Percentiles rank a stretch among this genome's conserved stretches.
These are phyloP conservation scores for Lapara coniferarum DNA, from an alignment of 2,888 invertebrate species.

Conservation along the genomic window DNA sequence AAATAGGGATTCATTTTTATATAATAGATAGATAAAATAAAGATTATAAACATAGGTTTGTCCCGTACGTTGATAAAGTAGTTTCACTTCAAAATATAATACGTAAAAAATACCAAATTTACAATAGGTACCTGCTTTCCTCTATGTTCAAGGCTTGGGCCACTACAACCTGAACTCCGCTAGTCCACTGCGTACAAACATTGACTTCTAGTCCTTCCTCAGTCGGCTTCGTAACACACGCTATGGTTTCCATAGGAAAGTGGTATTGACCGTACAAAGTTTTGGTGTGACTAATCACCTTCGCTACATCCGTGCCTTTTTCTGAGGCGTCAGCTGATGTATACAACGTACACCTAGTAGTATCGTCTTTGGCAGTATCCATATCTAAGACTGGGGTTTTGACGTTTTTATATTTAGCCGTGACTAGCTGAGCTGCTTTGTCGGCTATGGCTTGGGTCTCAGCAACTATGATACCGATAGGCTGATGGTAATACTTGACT, in stretches of 20 bases:
- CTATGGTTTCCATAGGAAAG: slow-evolving; percentile 88
- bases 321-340: slow-evolving; percentile 45
- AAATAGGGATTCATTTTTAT: too few relatives aligned
- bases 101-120: slow-evolving; percentile 23
- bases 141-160: slow-evolving; percentile 81
- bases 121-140: slow-evolving; percentile 77
- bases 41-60: too few relatives aligned
- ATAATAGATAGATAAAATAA: too few relatives aligned
- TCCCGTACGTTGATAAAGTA: too few relatives aligned
- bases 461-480: slow-evolving; percentile 81
- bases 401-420: slow-evolving; percentile 75
- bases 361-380: slow-evolving; percentile 46
- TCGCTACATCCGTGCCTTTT: slow-evolving; percentile 61
- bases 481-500: slow-evolving; percentile 59
- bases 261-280: slow-evolving; percentile 86
- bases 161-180: slow-evolving; percentile 79
- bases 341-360: slow-evolving; percentile 41
- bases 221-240: slow-evolving; percentile 84
- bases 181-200: slow-evolving; percentile 84
- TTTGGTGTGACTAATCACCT: slow-evolving; percentile 76
- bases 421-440: slow-evolving; percentile 81
- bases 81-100: too few relatives aligned
- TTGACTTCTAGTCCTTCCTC: slow-evolving; percentile 88
- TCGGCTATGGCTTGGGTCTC: slow-evolving; percentile 78
- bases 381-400: slow-evolving; percentile 56